phyloP scores from a whole-genome alignment of 1,140 invertebrate species.

The Kradibia gibbosae region DNA sequence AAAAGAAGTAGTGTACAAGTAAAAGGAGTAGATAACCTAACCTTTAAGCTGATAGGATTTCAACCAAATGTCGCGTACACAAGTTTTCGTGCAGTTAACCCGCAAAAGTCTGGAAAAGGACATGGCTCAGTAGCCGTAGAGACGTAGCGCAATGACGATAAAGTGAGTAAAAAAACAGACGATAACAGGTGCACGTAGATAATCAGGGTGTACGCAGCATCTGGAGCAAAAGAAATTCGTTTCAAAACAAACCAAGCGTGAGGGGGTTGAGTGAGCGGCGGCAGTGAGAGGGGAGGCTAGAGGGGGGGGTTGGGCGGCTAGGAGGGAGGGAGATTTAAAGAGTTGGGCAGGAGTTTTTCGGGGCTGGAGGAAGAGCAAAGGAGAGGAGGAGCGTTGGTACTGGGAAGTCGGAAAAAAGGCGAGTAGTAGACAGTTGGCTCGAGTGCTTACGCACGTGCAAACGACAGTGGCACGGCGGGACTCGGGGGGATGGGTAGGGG shows the following conservation, averaged over 20 bases:
- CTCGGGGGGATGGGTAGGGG: no score
- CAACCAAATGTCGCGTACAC: slow-evolving; percentile 13
- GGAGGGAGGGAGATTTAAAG: no score
- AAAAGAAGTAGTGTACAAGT: background rate
- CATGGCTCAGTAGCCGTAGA: background rate
- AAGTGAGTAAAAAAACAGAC: slow-evolving; percentile 26
- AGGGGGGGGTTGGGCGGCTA: no score
- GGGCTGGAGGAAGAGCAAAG: slow-evolving; percentile 17
- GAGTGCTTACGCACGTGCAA: background rate
- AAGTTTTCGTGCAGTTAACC: background rate
- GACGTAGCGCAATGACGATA: slow-evolving; percentile 14
- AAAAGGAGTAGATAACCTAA: slow-evolving; percentile 24
- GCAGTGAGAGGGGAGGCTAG: no score
- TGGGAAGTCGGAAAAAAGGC: background rate
- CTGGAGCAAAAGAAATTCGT: slow-evolving; percentile 54
- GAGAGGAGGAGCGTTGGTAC: background rate
- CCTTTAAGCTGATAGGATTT: slow-evolving; percentile 26
- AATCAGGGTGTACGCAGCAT: slow-evolving; percentile 53
- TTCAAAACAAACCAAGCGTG: slow-evolving; percentile 16
- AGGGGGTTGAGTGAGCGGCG: background rate
- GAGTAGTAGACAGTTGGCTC: background rate
- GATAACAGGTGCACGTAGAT: slow-evolving; percentile 66
- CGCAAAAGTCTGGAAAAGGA: slow-evolving; percentile 37
- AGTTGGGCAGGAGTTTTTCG: background rate
- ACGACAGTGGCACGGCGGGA: no score